A percentile compares a stretch with the other conserved stretches of the same genome.
phyloP scores from a whole-genome alignment of 2,888 invertebrate species.

The Apoda limacodes region DNA sequence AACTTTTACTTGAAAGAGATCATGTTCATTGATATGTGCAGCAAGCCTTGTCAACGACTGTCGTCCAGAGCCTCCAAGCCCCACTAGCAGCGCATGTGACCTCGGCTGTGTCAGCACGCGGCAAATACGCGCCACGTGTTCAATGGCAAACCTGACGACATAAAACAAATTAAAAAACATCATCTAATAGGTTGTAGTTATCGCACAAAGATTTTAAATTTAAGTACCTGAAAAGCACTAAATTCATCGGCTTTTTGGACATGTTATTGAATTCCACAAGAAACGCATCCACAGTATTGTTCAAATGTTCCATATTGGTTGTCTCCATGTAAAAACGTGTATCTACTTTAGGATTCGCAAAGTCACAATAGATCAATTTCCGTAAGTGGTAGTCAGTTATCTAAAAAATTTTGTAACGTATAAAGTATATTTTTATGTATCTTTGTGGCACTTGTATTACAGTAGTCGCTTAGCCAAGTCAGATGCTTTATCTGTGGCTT shows the following conservation, averaged over 20 bases:
- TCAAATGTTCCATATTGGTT: constrained; percentile 81
- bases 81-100: constrained; percentile 90
- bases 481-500: too few species aligned
- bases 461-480: not conserved
- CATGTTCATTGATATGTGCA: constrained; percentile 95
- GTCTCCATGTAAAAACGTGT: constrained; percentile 91
- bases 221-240: constrained; percentile 84
- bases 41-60: constrained; percentile 91
- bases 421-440: constrained; percentile 1
- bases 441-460: not conserved
- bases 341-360: constrained; percentile 94
- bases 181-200: not conserved
- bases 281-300: constrained; percentile 87
- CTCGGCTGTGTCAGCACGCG: constrained; percentile 93
- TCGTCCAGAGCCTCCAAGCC: constrained; percentile 93
- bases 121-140: constrained; percentile 91
- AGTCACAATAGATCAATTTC: constrained; percentile 93
- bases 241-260: constrained; percentile 96
- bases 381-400: constrained; percentile 86
- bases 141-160: constrained; percentile 84
- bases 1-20: constrained; percentile 73
- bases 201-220: too few species aligned
- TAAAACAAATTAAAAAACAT: not conserved
- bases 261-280: constrained; percentile 93
- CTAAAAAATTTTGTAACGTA: constrained; percentile 46